Percentiles rank a stretch among this genome's conserved stretches.
phyloP scores from a whole-genome alignment of 2,113 vertebrate genomes.

The Megaceryle torquata region DNA sequence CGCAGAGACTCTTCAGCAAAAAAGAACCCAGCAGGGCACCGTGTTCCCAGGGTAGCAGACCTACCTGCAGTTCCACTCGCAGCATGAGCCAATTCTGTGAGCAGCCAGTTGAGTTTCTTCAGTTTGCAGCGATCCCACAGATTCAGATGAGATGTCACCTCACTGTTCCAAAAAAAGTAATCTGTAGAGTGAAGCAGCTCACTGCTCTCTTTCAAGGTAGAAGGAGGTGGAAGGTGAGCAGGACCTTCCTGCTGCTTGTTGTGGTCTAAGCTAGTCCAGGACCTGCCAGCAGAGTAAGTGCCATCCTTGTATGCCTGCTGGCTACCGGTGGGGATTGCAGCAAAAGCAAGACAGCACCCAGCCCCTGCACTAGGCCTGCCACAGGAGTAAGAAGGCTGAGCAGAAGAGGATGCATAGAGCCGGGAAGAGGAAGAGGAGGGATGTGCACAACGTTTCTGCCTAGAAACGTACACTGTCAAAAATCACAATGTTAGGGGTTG shows the following conservation, averaged over 20 bases:
- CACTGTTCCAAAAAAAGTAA: not conserved
- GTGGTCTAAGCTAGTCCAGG: not conserved
- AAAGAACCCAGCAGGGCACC: not conserved
- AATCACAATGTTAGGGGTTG: not conserved
- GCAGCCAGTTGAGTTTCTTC: not conserved
- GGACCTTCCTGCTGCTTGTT: not conserved
- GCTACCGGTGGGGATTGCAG: not conserved
- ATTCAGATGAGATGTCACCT: not conserved
- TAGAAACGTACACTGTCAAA: not conserved
- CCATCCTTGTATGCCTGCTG: not conserved
- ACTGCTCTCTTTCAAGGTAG: accelerated
- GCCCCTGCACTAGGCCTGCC: accelerated
- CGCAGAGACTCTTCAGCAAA: not conserved
- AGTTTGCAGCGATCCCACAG: accelerated
- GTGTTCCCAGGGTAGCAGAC: not conserved
- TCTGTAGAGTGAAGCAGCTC: not conserved
- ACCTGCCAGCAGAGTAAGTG: accelerated
- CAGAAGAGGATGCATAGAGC: not conserved
- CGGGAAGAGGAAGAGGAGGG: not conserved
- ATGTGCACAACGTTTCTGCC: not conserved
- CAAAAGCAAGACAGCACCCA: not conserved
- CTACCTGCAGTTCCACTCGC: accelerated
- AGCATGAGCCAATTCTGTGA: not conserved
- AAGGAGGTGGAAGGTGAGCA: not conserved
- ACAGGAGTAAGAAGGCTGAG: not conserved